Base-by-base conservation (phyloP, 2,113 vertebrate species). In the mouse (Mus musculus) region DNA sequence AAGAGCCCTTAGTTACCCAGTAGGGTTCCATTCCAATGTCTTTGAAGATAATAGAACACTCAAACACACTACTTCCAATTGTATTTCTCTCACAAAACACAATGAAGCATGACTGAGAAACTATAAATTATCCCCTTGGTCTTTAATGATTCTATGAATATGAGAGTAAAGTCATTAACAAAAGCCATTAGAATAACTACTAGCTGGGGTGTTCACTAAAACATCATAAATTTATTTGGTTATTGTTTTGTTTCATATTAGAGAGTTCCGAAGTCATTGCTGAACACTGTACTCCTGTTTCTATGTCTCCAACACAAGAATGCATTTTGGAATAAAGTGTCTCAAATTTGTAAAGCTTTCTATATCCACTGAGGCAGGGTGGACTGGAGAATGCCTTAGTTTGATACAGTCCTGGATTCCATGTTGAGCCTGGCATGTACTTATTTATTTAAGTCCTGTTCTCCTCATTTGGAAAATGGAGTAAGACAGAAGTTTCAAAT, bases 61-160 rank as follows among this genome's bases (percentile, higher is more conserved):
- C 85, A 86, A 88, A 72, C 65, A 54, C 30, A 90, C 67, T 46
- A 86, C 94, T 93, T 84, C 39, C n/a, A 93, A 95, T 94, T 90
- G 22, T 93, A 87, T 67, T 84, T 63, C 28, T 19, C 26, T 13
- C 61, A 95, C 39, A 75, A 96, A 95, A 93, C 82, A 20, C 36
- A 92, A 24, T 20, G 78, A 85, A 76, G 49, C 36, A 30, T 91
- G 80, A 46, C 86, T 67, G n/a, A 89, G 42, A 95, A 97, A 78
- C 65, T 90, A 67, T 76, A 92, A 95, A 89, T 95, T 87, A 92
- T 67, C 14, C 61, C 67, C 56, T 86, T 3, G 0, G 26, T 96
- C 73, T 96, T 96, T 93, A 94, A 89, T 75, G 61, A 90, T 52
- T 94, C 67, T 93, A 65, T 91, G 95, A 97, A 84, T 78, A 90